phyloP scores from a whole-genome alignment of 2,113 vertebrate species.

The Pseudorectes ferrugineus region DNA sequence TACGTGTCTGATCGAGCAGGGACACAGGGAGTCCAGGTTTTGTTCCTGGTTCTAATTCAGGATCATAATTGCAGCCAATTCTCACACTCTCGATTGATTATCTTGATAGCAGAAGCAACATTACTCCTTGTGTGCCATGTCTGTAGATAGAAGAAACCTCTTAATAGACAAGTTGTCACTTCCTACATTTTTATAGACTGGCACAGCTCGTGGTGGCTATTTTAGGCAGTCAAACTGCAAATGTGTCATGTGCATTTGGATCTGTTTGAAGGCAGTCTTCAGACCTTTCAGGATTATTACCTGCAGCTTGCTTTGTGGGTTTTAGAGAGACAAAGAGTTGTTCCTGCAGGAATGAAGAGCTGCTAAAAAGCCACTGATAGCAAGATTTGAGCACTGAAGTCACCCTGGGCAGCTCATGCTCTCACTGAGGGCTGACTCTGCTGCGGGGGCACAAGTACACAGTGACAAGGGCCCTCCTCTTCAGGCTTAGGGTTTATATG shows the following conservation, averaged over 20 bases:
- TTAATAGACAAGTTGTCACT: background rate
- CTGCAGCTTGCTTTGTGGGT: background rate
- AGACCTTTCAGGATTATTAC: background rate
- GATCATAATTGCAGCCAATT: background rate
- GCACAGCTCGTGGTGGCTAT: background rate
- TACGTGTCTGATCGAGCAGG: rapidly evolving
- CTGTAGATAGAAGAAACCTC: background rate
- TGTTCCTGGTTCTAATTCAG: background rate
- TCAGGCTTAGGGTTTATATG: background rate
- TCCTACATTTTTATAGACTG: background rate
- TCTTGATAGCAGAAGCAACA: background rate
- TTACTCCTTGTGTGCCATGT: background rate
- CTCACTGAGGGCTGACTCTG: rapidly evolving
- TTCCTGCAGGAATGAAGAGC: background rate
- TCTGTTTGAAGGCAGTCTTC: background rate
- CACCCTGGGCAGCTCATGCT: background rate
- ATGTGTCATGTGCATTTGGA: background rate
- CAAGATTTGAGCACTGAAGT: background rate
- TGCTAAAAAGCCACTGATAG: background rate
- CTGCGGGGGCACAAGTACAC: rapidly evolving
- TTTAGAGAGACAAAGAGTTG: background rate
- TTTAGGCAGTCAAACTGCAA: background rate
- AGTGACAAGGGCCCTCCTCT: background rate
- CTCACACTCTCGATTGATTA: background rate
- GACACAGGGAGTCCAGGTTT: background rate